A percentile compares a stretch with the other conserved stretches of the same genome.
These are phyloP conservation scores for Drosophila mulleri DNA, from an alignment of 2,888 invertebrate genomes.

Conservation along the genomic window DNA sequence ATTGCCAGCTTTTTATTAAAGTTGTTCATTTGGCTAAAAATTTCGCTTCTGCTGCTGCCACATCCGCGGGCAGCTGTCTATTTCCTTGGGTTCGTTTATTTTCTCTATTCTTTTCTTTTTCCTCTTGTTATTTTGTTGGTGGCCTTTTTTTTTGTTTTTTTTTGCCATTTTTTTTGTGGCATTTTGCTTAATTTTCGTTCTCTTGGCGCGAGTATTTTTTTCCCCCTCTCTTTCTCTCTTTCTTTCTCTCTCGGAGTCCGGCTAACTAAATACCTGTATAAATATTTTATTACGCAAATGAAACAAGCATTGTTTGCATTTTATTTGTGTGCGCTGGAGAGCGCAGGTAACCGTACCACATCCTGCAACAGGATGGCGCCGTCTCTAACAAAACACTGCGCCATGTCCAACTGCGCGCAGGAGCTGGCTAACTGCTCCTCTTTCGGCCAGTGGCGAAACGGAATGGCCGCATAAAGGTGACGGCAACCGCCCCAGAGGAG, in stretches of 20 bases:
- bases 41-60: constrained; percentile 13
- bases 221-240: no score
- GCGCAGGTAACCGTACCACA: constrained; percentile 54
- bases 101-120: background rate
- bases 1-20: constrained; percentile 31
- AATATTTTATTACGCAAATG: constrained; percentile 79
- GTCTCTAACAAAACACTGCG: constrained; percentile 29
- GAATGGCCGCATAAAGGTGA: constrained; percentile 59
- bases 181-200: constrained; percentile 59
- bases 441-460: constrained; percentile 36
- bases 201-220: constrained; percentile 19
- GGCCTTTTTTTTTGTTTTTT: background rate
- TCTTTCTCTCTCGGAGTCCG: constrained; percentile 49
- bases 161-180: constrained; percentile 15
- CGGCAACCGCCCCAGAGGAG: constrained; percentile 30
- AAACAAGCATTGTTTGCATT: constrained; percentile 79
- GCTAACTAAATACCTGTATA: constrained; percentile 78
- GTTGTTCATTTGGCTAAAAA: constrained; percentile 23
- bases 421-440: constrained; percentile 5
- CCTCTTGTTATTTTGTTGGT: background rate
- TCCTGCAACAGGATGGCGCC: constrained; percentile 49
- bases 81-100: constrained; percentile 25
- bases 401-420: constrained; percentile 27
- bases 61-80: constrained; percentile 27
- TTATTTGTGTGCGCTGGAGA: constrained; percentile 55